Evolutionary conservation across 2,888 invertebrate species (phyloP), one percentile per base, ranked within the genome.

Genomic region (Tetheella fluctuosa): DNA sequence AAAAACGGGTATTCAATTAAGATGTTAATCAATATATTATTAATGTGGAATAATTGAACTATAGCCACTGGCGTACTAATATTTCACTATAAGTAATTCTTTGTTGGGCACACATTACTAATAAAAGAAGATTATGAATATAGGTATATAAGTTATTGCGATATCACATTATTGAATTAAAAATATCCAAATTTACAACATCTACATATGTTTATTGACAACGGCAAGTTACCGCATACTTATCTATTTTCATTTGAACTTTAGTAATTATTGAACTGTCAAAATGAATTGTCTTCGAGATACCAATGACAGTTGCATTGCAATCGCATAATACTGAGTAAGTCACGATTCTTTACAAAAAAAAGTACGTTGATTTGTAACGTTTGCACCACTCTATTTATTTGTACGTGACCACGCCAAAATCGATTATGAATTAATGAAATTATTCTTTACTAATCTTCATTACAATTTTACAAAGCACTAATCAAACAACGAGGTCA

Each of bases 401-500:
- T 48, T 55, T 56, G 61, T 53, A 62, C 69, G 64, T 61, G 62
- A 64, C 65, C 54, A 59, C 62, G 48, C 48, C 48, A 37, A 55
- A 25, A 67, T 64, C 63, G 64, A 66, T 64, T 62, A 70, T 69
- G 64, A 73, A 69, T 70, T 71, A 73, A 77, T 71, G 71, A 73
- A 73, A 64, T 56, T 53, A 59, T 61, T 64, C 67, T 57, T 63
- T 61, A 64, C 63, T 62, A 67, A 71, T 70, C 67, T 63, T 68
- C 62, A 63, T 64, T 62, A 62, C 52, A 59, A 25, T 25, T 59
- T 67, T 59, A 76, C 76, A 76, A 79, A 73, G 69, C 65, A 63
- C 62, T 71, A 80, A 81, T 83, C 78, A 81, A 76, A 63, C 62
- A 67, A 65, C 73, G 68, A 79, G 79, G 78, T 70, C 74, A 57